A percentile compares a stretch with the other conserved stretches of the same genome.
These are phyloP conservation scores for Galerucella nymphaeae DNA, from an alignment of 2,888 invertebrate species.

Conservation along the genomic window DNA sequence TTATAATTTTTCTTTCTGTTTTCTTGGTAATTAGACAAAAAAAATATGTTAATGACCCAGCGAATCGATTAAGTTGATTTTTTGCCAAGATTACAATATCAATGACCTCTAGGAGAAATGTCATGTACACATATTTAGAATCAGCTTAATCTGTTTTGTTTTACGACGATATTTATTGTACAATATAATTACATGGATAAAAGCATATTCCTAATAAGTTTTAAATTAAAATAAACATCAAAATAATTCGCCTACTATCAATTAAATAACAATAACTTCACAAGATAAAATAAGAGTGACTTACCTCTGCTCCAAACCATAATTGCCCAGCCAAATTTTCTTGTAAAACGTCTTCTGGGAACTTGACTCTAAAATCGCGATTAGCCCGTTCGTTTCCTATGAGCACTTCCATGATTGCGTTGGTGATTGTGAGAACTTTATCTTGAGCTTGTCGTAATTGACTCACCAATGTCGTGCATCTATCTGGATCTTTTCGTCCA, in stretches of 20 bases:
- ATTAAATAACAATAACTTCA: too few relatives aligned
- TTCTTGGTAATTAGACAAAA: background rate
- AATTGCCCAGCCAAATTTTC: conserved; percentile 98
- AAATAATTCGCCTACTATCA: too few relatives aligned
- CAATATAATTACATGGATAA: background rate
- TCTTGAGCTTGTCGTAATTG: conserved; percentile 94
- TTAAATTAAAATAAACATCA: too few relatives aligned
- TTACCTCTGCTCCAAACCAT: conserved; percentile 98
- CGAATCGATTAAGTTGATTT: background rate
- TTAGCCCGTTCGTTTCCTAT: conserved; percentile 88
- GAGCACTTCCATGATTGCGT: conserved; percentile 94
- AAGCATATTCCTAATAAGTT: background rate
- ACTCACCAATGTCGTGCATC: conserved; percentile 95
- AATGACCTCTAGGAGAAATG: conserved; percentile 1
- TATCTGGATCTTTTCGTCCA: conserved; percentile 97
- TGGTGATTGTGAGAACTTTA: conserved; percentile 90
- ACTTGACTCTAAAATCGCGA: conserved; percentile 96
- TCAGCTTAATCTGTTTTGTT: conserved; percentile 7
- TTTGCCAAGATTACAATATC: conserved; percentile 4
- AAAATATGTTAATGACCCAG: conserved; percentile 2
- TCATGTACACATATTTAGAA: background rate
- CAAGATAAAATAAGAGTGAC: background rate
- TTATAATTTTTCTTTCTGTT: background rate
- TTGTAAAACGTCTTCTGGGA: conserved; percentile 98
- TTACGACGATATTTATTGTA: background rate